phyloP scores from a whole-genome alignment of 2,113 vertebrate species.

The Acanthisitta chloris region DNA sequence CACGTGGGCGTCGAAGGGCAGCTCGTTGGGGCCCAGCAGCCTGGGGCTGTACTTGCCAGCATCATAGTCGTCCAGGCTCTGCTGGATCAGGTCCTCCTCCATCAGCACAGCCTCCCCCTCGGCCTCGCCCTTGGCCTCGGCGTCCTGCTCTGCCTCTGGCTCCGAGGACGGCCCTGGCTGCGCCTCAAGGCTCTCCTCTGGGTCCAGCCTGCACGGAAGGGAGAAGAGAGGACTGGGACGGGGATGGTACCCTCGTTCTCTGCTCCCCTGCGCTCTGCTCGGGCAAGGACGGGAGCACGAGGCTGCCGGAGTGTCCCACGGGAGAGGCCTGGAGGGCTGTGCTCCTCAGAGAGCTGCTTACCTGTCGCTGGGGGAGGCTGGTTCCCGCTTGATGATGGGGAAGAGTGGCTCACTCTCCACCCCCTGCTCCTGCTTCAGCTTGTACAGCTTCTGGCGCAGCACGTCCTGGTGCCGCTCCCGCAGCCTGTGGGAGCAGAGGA shows the following conservation, averaged over 20 bases:
- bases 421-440: constrained; percentile 95
- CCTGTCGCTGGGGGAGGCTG: constrained; percentile 60
- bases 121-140: constrained; percentile 51
- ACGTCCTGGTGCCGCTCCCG: constrained; percentile 96
- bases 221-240: not conserved
- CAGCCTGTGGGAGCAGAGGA: constrained; percentile 70
- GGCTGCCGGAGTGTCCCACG: rapidly evolving
- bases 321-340: rapidly evolving
- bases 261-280: not conserved
- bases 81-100: constrained; percentile 96
- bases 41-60: constrained; percentile 91
- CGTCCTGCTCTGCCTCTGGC: constrained; percentile 41
- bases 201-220: constrained; percentile 41
- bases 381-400: constrained; percentile 89
- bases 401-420: constrained; percentile 93
- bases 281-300: not conserved
- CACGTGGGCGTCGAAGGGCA: constrained; percentile 90
- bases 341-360: not conserved
- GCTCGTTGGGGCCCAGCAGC: constrained; percentile 82
- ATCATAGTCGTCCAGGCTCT: constrained; percentile 93
- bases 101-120: constrained; percentile 88
- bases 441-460: constrained; percentile 94
- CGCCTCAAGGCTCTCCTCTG: constrained; percentile 1
- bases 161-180: constrained; percentile 54
- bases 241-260: not conserved